Evolutionary conservation across 2,113 vertebrate species (phyloP).

Genomic region (Neopipo cinnamomea): DNA sequence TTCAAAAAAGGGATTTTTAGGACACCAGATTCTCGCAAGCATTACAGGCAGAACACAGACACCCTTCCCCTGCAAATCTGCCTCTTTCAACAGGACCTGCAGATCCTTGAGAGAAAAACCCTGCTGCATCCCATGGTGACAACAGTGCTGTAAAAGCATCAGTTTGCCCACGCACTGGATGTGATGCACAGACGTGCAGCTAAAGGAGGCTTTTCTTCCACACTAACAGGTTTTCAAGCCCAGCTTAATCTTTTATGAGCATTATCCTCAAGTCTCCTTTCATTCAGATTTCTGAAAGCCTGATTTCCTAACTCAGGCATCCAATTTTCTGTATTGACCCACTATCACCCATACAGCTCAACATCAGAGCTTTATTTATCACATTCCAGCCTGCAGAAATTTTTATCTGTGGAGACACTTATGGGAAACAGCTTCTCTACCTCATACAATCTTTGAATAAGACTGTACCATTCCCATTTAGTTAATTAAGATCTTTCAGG

Average conservation of each 20-base stretch:
- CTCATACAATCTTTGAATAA: not conserved
- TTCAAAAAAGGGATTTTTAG: not conserved
- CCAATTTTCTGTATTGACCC: not conserved
- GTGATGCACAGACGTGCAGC: accelerated
- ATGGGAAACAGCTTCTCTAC: not conserved
- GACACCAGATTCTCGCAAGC: not conserved
- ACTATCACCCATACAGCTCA: accelerated
- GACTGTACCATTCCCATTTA: not conserved
- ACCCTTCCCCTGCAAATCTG: not conserved
- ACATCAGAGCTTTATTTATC: not conserved
- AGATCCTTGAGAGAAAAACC: not conserved
- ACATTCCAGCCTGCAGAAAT: not conserved
- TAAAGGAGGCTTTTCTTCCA: not conserved
- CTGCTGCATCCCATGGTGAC: not conserved
- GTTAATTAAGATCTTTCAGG: not conserved
- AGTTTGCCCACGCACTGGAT: accelerated
- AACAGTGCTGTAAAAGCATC: not conserved
- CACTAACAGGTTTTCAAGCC: not conserved
- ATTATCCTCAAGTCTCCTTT: not conserved
- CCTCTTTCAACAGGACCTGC: accelerated
- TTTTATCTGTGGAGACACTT: not conserved
- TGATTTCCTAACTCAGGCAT: not conserved
- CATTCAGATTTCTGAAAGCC: not conserved
- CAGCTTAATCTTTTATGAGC: conserved; percentile 14
- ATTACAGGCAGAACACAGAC: accelerated